A percentile compares a stretch with the other conserved stretches of the same genome.
Evolutionary conservation across 1,140 invertebrate species (phyloP).

Genomic region (Drosophila erecta): DNA sequence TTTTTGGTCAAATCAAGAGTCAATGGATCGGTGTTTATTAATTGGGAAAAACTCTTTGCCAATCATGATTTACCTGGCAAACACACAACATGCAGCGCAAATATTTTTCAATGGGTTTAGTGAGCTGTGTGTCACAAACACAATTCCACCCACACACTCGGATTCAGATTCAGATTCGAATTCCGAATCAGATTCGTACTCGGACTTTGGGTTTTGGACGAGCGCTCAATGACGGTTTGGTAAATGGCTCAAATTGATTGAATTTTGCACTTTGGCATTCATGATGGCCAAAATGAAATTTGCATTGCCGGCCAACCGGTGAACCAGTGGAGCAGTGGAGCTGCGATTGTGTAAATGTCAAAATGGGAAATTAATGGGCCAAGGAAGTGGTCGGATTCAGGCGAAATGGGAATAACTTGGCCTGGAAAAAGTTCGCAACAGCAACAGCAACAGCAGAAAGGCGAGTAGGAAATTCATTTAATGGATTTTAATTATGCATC

Average conservation of each 20-base stretch:
- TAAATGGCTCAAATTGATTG: conserved; percentile 82
- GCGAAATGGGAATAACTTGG: conserved; percentile 31
- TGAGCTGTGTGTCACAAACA: conserved; percentile 37
- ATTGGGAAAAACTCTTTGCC: conserved; percentile 44
- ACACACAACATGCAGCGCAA: conserved; percentile 25
- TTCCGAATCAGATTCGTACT: conserved; percentile 33
- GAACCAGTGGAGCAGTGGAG: background rate
- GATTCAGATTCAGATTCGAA: conserved; percentile 35
- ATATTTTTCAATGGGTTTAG: conserved; percentile 34
- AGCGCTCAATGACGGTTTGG: conserved; percentile 55
- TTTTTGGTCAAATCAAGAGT: conserved; percentile 41
- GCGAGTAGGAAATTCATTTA: conserved; percentile 67
- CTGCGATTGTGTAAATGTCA: conserved; percentile 40
- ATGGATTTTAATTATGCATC: conserved; percentile 82
- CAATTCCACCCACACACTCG: conserved; percentile 31
- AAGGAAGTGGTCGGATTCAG: conserved; percentile 26
- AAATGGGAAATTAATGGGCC: conserved; percentile 59
- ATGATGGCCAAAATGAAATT: conserved; percentile 74
- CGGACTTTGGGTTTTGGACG: conserved; percentile 16
- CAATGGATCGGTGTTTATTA: conserved; percentile 36
- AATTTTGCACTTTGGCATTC: conserved; percentile 80
- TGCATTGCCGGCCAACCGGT: conserved; percentile 34
- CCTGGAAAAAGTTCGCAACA: conserved; percentile 34
- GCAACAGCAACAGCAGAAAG: conserved; percentile 16
- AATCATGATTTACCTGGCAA: conserved; percentile 35